Base-by-base conservation (phyloP, 2,888 invertebrate genomes). In the Drosophila birchii region DNA sequence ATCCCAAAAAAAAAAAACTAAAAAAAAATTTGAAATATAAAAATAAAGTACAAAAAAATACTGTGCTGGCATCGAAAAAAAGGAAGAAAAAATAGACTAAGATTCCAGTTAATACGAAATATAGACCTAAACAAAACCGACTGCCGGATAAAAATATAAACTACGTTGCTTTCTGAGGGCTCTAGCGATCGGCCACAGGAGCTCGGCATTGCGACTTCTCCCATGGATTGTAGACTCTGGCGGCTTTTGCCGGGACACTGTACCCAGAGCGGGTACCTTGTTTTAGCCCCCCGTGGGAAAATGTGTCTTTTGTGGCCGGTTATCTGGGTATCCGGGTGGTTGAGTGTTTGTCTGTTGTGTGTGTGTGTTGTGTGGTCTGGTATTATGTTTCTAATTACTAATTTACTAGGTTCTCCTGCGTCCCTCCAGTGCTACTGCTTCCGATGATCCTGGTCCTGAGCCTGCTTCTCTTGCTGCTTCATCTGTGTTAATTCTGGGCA, bases 1-100 rank as follows among this genome's bases (percentile, higher is more conserved):
- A 53, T 29, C 54, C 53, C 53, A 14, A 44, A 56, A 73, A n/a
- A n/a, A n/a, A 41, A 43, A 18, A 75, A 51, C 39, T 18, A 71
- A 77, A 60, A 58, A 58, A 58, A 71, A 51, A 58, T 41, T 44
- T 72, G 18, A 18, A 62, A 55, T 55, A 49, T 51, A 54, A 73
- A 73, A 72, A 66, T 59, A 86, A 83, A 73, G 62, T 73, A 79
- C 66, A 74, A 81, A 72, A 77, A 79, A 83, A 83, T 84, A 84
- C 83, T 84, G 87, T 77, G 85, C 77, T 75, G 79, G 74, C 67
- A 68, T 66, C 53, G 60, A 64, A 71, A 62, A 32, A 62, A 67
- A 69, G 57, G 7, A 49, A 18, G 57, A 64, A 57, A 57, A 67
- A 64, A 71, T 76, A 58, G 55, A 70, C 54, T 79, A 70, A 75